Percentiles rank a stretch among this genome's conserved stretches.
Conservation (phyloP, 2,113 vertebrate species). For the Ivindomyrus marchei region DNA sequence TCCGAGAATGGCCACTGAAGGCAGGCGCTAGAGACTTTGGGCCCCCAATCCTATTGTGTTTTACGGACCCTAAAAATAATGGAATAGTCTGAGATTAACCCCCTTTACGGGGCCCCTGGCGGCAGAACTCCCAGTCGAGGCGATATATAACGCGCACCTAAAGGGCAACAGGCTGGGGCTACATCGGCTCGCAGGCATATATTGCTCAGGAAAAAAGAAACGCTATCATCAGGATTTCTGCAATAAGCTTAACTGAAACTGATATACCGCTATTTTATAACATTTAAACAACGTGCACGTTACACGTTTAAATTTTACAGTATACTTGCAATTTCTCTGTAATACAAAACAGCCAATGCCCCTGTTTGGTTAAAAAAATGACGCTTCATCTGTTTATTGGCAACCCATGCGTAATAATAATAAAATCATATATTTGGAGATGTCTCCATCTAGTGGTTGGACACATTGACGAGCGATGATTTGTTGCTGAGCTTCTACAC, state of each 20-base stretch:
- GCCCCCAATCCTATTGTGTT: neutral
- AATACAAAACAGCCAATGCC: neutral
- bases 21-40: neutral
- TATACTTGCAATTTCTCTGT: neutral
- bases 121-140: neutral
- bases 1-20: neutral
- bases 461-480: neutral
- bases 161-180: neutral
- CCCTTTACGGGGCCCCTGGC: neutral
- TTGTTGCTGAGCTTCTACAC: neutral
- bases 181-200: neutral
- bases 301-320: neutral
- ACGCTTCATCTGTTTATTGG: neutral
- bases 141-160: neutral
- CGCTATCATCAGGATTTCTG: neutral
- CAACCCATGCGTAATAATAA: neutral
- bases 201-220: neutral
- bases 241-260: neutral
- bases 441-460: conserved; percentile 52
- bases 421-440: conserved; percentile 7
- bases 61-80: neutral
- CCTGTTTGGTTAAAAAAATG: neutral
- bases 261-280: neutral
- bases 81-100: neutral
- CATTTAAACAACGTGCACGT: neutral